Evolutionary conservation across 1,140 invertebrate species (phyloP).

Genomic region (Bombyx mandarina): DNA sequence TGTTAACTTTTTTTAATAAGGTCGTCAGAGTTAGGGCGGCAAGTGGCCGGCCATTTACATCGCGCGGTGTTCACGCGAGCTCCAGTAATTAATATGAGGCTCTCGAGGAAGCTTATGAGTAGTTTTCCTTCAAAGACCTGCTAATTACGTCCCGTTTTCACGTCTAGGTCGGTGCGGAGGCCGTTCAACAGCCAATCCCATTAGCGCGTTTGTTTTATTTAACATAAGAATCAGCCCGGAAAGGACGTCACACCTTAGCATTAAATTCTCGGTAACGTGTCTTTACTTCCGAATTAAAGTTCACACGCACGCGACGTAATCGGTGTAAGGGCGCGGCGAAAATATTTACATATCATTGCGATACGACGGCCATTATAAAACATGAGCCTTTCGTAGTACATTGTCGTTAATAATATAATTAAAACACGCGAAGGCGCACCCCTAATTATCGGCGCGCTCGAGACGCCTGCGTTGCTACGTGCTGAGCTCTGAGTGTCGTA

Average conservation of each 20-base stretch:
- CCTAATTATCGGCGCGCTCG: slow-evolving; percentile 53
- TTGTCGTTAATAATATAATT: slow-evolving; percentile 68
- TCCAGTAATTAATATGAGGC: slow-evolving; percentile 66
- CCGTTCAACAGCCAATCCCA: slow-evolving; percentile 19
- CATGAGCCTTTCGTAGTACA: slow-evolving; percentile 57
- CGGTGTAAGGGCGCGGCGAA: slow-evolving; percentile 42
- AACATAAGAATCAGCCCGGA: slow-evolving; percentile 25
- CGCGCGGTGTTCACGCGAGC: slow-evolving; percentile 51
- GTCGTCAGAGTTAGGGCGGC: slow-evolving; percentile 55
- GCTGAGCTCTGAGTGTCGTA: too few relatives aligned
- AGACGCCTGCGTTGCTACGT: slow-evolving; percentile 15
- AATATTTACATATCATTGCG: slow-evolving; percentile 70
- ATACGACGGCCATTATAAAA: slow-evolving; percentile 61
- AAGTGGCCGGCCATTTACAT: slow-evolving; percentile 66
- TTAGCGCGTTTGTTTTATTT: slow-evolving; percentile 20
- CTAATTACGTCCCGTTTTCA: slow-evolving; percentile 44
- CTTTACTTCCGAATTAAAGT: slow-evolving; percentile 57
- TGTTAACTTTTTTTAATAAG: slow-evolving; percentile 70
- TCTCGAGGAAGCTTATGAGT: slow-evolving; percentile 67
- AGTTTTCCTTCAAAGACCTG: slow-evolving; percentile 63
- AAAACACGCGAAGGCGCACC: slow-evolving; percentile 63
- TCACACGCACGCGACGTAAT: slow-evolving; percentile 56
- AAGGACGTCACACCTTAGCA: slow-evolving; percentile 46
- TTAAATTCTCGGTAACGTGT: slow-evolving; percentile 51
- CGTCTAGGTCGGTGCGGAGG: neutral